Evolutionary conservation across 2,888 invertebrate species (phyloP), one percentile per base, ranked within the genome.

Genomic region (Nomada lathburiana): DNA sequence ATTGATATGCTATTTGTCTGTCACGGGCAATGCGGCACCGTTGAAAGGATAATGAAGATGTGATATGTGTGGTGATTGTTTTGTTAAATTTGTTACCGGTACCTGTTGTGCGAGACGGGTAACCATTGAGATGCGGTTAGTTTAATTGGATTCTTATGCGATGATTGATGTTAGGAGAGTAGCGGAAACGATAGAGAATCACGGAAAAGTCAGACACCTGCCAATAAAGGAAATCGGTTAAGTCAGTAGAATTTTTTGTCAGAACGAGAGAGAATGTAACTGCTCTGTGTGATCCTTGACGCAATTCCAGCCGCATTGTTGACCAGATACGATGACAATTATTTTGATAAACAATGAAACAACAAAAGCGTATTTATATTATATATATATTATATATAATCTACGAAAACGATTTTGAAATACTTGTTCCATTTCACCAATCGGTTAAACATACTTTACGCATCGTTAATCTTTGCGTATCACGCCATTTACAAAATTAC

Each of bases 211-310:
- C 80, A 74, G 68, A 79, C 80, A 84, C 77, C 60, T 82, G 88
- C 84, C 86, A 86, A 88, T 76, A 57, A 67, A 29, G 29, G 20
- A 20, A 50, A 50, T 71, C 20, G 26, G 23, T 69, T 72, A 53
- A 42, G 42, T 52, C 50, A 67, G 26, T 70, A 72, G 67, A 64
- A 57, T 71, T 78, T 63, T 18, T 76, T n/a, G 59, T 70, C 67
- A 79, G 72, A 83, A 87, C 62, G 79, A 89, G 89, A 87, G 82
- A 89, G 86, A 87, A 89, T 86, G 75, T 80, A 82, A 82, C 55
- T 83, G 71, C 60, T 73, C 36, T 68, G 57, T 53, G 52, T 67
- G 47, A 69, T 57, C 86, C 80, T 87, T 88, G 74, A 83, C 88
- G 86, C 88, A 88, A 88, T 89, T 88, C 88, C 89, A 82, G 57